Evolutionary conservation across 2,888 invertebrate genomes (phyloP).

Genomic region (Pyrrhia umbra): DNA sequence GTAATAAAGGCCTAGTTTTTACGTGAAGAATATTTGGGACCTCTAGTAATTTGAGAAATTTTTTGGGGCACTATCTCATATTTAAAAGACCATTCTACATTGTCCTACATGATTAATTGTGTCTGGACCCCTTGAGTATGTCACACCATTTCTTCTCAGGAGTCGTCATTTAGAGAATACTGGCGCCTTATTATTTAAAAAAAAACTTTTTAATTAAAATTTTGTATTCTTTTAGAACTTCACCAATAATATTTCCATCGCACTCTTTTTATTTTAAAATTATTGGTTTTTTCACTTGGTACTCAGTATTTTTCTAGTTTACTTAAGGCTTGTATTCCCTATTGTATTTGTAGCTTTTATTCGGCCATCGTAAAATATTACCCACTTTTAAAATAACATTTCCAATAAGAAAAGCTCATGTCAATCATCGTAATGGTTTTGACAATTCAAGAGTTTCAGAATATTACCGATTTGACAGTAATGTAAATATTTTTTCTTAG

Average conservation of each 20-base stretch:
- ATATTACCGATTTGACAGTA: background rate
- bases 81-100: too few species aligned
- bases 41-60: slow-evolving; percentile 24
- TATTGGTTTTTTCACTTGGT: slow-evolving; percentile 20
- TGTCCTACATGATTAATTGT: too few species aligned
- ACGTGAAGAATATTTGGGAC: slow-evolving; percentile 20
- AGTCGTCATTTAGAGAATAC: too few species aligned
- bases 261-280: slow-evolving; percentile 2
- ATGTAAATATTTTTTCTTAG: background rate
- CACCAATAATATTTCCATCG: background rate
- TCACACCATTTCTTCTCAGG: too few species aligned
- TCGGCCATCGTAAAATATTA: background rate
- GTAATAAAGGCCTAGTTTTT: slow-evolving; percentile 44
- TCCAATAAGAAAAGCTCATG: background rate
- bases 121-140: too few species aligned
- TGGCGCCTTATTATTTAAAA: too few species aligned
- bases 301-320: slow-evolving; percentile 5
- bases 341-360: background rate
- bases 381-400: background rate
- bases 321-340: background rate
- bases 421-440: slow-evolving; percentile 8
- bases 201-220: too few species aligned
- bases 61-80: slow-evolving; percentile 18
- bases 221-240: background rate
- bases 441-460: background rate